These are phyloP conservation scores for Xiphias gladius DNA, from an alignment of 2,113 vertebrate genomes.

Conservation along the genomic window DNA sequence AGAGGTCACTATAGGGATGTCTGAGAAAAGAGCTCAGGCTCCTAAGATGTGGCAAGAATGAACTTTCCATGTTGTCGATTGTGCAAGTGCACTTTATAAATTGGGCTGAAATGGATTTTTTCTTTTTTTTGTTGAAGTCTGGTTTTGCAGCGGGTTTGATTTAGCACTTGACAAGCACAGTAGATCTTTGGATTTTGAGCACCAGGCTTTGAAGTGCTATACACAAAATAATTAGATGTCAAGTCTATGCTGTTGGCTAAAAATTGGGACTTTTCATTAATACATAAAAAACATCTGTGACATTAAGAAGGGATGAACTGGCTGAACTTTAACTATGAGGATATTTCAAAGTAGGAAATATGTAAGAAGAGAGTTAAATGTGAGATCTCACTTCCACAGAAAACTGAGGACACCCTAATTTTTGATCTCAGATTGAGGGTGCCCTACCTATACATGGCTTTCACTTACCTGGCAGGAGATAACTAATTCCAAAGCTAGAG, in stretches of 20 bases:
- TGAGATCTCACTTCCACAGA: neutral
- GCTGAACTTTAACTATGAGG: constrained; percentile 19
- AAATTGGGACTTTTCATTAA: constrained; percentile 37
- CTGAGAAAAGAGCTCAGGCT: constrained; percentile 27
- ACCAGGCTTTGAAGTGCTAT: constrained; percentile 34
- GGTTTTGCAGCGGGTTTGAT: constrained; percentile 44
- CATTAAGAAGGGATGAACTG: constrained; percentile 9
- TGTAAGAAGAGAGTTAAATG: neutral
- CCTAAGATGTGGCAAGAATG: constrained; percentile 27
- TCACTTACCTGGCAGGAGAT: neutral
- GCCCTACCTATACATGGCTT: neutral
- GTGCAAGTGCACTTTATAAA: constrained; percentile 43
- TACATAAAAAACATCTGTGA: neutral
- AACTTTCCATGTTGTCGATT: constrained; percentile 50
- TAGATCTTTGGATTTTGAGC: constrained; percentile 32
- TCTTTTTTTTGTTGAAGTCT: constrained; percentile 35
- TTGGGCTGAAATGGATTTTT: constrained; percentile 17
- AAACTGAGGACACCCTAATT: neutral
- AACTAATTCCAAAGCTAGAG: neutral
- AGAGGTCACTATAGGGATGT: constrained; percentile 60
- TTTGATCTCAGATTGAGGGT: neutral
- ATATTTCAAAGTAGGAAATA: constrained; percentile 17
- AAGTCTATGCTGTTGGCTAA: constrained; percentile 19
- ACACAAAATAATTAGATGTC: constrained; percentile 48
- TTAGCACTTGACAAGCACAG: constrained; percentile 45